Evolutionary conservation across 2,113 vertebrate species (phyloP), one percentile per base, ranked within the genome.

Genomic region (Chionis minor): DNA sequence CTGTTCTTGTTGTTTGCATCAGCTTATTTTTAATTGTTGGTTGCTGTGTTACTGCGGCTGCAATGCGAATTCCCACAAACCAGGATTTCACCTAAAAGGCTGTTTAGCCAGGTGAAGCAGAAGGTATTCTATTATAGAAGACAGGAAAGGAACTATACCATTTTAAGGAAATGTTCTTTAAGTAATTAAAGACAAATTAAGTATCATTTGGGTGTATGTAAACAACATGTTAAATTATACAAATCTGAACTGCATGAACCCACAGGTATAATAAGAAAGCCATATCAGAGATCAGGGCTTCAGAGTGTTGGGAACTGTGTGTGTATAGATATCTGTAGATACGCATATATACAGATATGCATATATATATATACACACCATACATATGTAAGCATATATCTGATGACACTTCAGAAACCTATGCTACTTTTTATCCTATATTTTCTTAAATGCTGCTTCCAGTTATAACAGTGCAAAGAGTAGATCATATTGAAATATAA

Each of bases 21-120:
- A 91, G 77, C 88, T 95, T 52, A 75, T 91, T 94, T 96, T 92
- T 94, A 94, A 96, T 94, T 96, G 83, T 73, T 94, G 81, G 81
- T 92, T 97, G 70, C 77, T 74, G 54, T 13, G 42, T 70, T 94
- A 59, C 71, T 93, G 92, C 0, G 51, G 92, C 86, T 94, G 85
- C 69, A 54, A 0, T 9, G 42, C 45, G 66, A 91, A 87, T 96
- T 95, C 94, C 94, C 92, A 96, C 92, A 96, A 96, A 94, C 88
- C 77, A 94, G 86, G 52, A 65, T 86, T 94, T 84, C 91, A 94
- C 65, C 91, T 91, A 49, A 94, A 79, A 95, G 65, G 61, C 61
- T 89, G 89, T 86, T 90, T 27, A 79, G 62, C 6, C 44, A 79
- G 77, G 56, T 23, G 9, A 75, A 63, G 88, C 65, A 82, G 51